Percentiles rank a stretch among this genome's conserved stretches.
These are phyloP conservation scores for Rhingia campestris DNA, from an alignment of 2,888 invertebrate species.

Conservation along the genomic window DNA sequence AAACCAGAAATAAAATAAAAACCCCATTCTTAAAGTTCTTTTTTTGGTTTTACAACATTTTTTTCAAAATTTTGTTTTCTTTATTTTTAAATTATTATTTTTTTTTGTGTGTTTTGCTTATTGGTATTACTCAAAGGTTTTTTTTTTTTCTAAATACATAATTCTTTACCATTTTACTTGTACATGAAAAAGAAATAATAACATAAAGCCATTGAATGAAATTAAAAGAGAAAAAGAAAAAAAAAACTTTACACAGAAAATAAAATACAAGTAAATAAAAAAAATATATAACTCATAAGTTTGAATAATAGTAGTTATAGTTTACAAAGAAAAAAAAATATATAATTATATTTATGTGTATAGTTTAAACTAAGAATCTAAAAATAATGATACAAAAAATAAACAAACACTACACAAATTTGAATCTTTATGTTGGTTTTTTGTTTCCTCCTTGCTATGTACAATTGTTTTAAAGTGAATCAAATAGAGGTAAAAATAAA, in stretches of 20 bases:
- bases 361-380: constrained; percentile 44
- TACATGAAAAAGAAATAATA: constrained; percentile 6
- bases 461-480: constrained; percentile 27
- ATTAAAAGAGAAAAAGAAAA: constrained; percentile 18
- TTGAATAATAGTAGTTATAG: neutral
- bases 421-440: constrained; percentile 7
- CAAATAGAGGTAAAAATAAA: constrained; percentile 17
- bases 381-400: constrained; percentile 28
- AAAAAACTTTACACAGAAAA: constrained; percentile 44
- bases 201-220: constrained; percentile 4
- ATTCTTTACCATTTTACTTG: constrained; percentile 4
- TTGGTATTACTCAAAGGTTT: constrained; percentile 25
- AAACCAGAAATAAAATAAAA: constrained; percentile 6
- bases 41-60: constrained; percentile 1
- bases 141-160: constrained; percentile 19
- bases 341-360: constrained; percentile 8
- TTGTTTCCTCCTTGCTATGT: constrained; percentile 30
- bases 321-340: constrained; percentile 7
- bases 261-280: constrained; percentile 3
- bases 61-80: constrained; percentile 18
- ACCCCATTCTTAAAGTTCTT: neutral
- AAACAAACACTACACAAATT: constrained; percentile 28
- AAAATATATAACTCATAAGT: neutral
- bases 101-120: neutral
- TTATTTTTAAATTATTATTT: constrained; percentile 44